Evolutionary conservation across 2,113 vertebrate species (phyloP), one percentile per base, ranked within the genome.

Genomic region (Gulo gulo): DNA sequence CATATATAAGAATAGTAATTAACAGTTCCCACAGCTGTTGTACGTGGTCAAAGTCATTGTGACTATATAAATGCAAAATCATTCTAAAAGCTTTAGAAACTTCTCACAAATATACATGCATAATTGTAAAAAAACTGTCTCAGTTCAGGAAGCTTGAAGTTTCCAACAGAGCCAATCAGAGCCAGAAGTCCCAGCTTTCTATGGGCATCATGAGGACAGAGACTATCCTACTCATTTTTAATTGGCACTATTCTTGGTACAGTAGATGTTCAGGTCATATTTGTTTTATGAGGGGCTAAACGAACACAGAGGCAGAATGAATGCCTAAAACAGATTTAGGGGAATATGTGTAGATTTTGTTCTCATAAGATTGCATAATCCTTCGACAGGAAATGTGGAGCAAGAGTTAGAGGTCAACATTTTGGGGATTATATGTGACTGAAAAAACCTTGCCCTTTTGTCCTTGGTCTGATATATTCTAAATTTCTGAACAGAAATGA

Each of bases 341-440:
- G 7, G 21, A 79, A 3, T 45, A 71, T 6, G 7, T 4, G 14
- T 61, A 45, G 15, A 83, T 85, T 95, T 92, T 63, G 39, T 59
- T 83, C 39, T 86, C 24, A 63, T 42, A 59, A 76, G 39, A 76
- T 47, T 29, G 5, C 14, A 52, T 18, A 74, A 61, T 57, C 23
- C 42, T 85, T 98, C 92, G 59, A 86, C 79, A 96, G 84, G 29
- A 6, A 79, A 81, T 39, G n/a, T 11, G 34, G 61, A 98, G 20
- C 36, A 84, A 45, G 42, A 23, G 8, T 67, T 71, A 36, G 23
- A 89, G 12, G 74, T 89, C 31, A 88, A 15, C 5, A 55, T 52
- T 94, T 6, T 76, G 91, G 79, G 39, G 20, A 39, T 79, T 79
- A 29, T 0, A 63, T 3, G 29, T 18, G 34, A 47, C 8, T 92